Evolutionary conservation across 2,797 vertebrate species (phyloP).

Genomic region (Okamejei kenojei): DNA sequence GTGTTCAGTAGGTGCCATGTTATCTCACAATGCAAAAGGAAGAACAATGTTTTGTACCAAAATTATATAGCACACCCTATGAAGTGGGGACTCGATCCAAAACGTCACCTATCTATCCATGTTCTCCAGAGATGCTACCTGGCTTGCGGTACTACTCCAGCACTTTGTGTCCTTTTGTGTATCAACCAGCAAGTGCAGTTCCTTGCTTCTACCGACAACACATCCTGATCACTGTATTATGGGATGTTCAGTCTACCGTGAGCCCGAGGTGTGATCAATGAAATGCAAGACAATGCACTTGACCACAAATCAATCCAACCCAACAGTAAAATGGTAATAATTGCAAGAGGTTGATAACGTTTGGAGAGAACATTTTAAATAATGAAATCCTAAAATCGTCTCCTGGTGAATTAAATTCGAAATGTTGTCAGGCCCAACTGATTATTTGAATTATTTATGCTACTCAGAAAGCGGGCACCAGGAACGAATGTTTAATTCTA

Average conservation of each 20-base stretch:
- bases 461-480: background rate
- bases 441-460: conserved; percentile 27
- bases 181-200: too few relatives aligned
- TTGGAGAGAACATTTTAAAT: background rate
- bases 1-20: background rate
- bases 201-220: background rate
- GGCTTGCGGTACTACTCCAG: too few relatives aligned
- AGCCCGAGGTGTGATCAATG: background rate
- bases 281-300: background rate
- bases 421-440: background rate
- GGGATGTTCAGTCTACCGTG: background rate
- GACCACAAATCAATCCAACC: conserved; percentile 23
- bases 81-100: too few relatives aligned
- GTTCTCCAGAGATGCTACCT: too few relatives aligned
- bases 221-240: background rate
- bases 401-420: conserved; percentile 20
- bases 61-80: too few relatives aligned
- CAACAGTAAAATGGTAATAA: background rate
- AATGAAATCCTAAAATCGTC: conserved; percentile 20
- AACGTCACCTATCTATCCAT: too few relatives aligned
- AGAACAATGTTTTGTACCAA: background rate
- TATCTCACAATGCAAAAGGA: background rate
- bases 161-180: too few relatives aligned
- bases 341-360: background rate
- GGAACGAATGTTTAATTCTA: background rate